Conservation (phyloP, 2,888 invertebrate genomes). For the Meloe dianella region DNA sequence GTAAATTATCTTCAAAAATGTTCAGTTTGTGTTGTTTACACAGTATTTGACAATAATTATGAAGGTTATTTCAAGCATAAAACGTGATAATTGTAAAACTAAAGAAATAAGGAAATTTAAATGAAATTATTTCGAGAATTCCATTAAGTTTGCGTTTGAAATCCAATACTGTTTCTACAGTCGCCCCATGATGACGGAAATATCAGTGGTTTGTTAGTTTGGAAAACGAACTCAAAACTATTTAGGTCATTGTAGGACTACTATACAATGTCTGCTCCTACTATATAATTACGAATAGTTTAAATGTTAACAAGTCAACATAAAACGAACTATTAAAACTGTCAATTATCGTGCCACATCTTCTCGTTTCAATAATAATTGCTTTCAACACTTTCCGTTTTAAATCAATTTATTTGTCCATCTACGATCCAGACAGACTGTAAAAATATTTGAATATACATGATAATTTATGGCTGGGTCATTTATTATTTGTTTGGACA, state of each 20-base stretch:
- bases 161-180: too few species aligned
- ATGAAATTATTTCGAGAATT: too few species aligned
- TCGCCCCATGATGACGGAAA: too few species aligned
- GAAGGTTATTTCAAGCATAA: not conserved
- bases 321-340: slow-evolving; percentile 8
- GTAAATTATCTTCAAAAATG: not conserved
- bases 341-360: not conserved
- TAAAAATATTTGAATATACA: not conserved
- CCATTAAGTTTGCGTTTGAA: too few species aligned
- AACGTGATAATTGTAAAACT: not conserved
- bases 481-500: slow-evolving; percentile 15
- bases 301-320: slow-evolving; percentile 4
- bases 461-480: not conserved
- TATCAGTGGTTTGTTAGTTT: too few species aligned
- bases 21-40: not conserved
- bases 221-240: not conserved
- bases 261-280: not conserved
- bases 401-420: slow-evolving; percentile 13
- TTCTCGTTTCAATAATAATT: slow-evolving; percentile 4
- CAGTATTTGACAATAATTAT: not conserved
- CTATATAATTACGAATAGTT: not conserved
- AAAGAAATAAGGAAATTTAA: too few species aligned
- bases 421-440: not conserved
- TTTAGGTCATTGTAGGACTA: not conserved
- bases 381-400: slow-evolving; percentile 12